phyloP scores from a whole-genome alignment of 1,140 invertebrate species.

The Drosophila lini region DNA sequence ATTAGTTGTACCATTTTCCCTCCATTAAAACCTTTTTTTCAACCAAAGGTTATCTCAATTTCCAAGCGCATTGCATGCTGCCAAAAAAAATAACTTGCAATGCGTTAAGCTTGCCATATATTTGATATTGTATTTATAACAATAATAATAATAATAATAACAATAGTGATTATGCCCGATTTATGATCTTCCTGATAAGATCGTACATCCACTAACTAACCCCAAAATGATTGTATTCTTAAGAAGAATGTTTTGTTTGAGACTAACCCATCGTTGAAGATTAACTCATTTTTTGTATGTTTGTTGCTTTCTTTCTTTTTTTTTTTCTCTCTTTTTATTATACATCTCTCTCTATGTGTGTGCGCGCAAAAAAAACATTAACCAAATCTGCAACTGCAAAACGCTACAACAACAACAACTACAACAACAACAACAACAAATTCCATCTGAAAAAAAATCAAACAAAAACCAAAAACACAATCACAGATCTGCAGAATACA shows the following conservation, averaged over 20 bases:
- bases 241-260: constrained; percentile 31
- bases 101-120: constrained; percentile 31
- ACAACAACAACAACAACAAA: constrained; percentile 49
- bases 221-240: constrained; percentile 19
- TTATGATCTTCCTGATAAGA: not conserved
- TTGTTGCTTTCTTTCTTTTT: constrained; percentile 70
- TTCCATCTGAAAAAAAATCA: constrained; percentile 4
- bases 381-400: constrained; percentile 58
- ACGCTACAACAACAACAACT: constrained; percentile 49
- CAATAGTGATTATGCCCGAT: not conserved
- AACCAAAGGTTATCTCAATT: constrained; percentile 1
- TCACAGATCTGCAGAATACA: constrained; percentile 97
- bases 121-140: constrained; percentile 1
- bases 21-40: not conserved
- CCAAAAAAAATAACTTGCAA: constrained; percentile 26
- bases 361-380: constrained; percentile 49
- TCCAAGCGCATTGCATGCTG: constrained; percentile 38
- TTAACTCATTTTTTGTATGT: constrained; percentile 74
- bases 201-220: constrained; percentile 8
- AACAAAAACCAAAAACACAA: constrained; percentile 34
- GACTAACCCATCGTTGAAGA: constrained; percentile 58
- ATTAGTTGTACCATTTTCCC: not conserved
- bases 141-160: not conserved
- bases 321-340: constrained; percentile 47
- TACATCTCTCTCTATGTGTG: constrained; percentile 50